Evolutionary conservation across 2,888 invertebrate genomes (phyloP).

Genomic region (Hetaerina titia): DNA sequence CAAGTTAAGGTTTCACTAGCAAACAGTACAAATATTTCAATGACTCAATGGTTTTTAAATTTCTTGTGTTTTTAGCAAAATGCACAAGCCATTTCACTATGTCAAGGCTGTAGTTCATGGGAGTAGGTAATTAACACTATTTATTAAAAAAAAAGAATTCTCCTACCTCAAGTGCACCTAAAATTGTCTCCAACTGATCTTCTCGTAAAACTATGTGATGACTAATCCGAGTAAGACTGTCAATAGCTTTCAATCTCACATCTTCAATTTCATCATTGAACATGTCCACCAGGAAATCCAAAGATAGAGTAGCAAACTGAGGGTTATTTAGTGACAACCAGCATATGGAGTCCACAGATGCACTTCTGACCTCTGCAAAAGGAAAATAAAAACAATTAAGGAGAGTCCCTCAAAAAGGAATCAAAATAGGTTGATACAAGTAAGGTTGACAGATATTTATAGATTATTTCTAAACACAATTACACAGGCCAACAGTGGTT

Average conservation of each 20-base stretch:
- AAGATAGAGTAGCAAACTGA: slow-evolving; percentile 90
- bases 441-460: too few relatives aligned
- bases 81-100: too few relatives aligned
- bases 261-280: slow-evolving; percentile 99
- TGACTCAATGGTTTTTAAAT: too few relatives aligned
- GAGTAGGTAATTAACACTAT: too few relatives aligned
- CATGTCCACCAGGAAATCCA: slow-evolving; percentile 99
- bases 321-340: slow-evolving; percentile 90
- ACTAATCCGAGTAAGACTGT: slow-evolving; percentile 93
- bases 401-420: too few relatives aligned
- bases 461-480: too few relatives aligned
- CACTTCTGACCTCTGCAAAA: slow-evolving; percentile 91
- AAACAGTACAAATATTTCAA: too few relatives aligned
- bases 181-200: slow-evolving; percentile 97
- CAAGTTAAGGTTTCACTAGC: too few relatives aligned
- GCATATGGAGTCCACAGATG: slow-evolving; percentile 96
- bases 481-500: too few relatives aligned
- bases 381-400: slow-evolving; percentile 46
- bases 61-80: too few relatives aligned
- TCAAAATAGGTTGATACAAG: too few relatives aligned
- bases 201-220: slow-evolving; percentile 93
- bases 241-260: slow-evolving; percentile 95
- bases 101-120: too few relatives aligned
- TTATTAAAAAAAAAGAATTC: neutral
- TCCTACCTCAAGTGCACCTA: slow-evolving; percentile 92